Percentiles rank a stretch among this genome's conserved stretches.
Conservation (phyloP, 2,888 invertebrate species). For the Drosophila mayaguana region DNA sequence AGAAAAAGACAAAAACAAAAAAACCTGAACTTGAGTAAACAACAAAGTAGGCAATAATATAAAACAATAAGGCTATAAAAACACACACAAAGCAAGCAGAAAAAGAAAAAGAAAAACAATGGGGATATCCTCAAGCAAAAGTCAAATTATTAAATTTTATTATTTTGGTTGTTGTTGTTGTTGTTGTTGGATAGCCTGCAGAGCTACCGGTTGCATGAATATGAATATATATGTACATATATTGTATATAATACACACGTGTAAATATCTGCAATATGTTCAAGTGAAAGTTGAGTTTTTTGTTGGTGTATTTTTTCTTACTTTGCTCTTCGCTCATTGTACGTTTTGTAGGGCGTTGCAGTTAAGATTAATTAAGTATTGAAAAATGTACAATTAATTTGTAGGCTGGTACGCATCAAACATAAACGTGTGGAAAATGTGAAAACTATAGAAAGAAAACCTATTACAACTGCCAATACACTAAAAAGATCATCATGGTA, state of each 20-base stretch:
- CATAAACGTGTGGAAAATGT: slow-evolving; percentile 11
- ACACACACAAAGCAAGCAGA: slow-evolving; percentile 31
- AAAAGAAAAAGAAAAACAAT: slow-evolving; percentile 33
- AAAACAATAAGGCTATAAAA: slow-evolving; percentile 56
- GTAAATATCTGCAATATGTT: neutral
- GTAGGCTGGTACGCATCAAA: slow-evolving; percentile 49
- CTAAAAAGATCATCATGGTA: neutral
- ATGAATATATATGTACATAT: neutral
- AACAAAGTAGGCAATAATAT: slow-evolving; percentile 61
- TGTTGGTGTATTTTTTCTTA: slow-evolving; percentile 11
- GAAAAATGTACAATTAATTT: slow-evolving; percentile 41
- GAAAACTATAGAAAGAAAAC: neutral
- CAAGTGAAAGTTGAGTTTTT: slow-evolving; percentile 61
- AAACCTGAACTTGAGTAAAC: slow-evolving; percentile 37
- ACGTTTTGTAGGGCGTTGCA: slow-evolving; percentile 42
- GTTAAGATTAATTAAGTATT: slow-evolving; percentile 49
- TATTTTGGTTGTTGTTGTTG: neutral
- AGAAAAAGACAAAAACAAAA: slow-evolving; percentile 24
- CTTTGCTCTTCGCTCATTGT: slow-evolving; percentile 3
- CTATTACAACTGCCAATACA: neutral
- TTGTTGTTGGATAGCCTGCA: slow-evolving; percentile 14
- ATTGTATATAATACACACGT: neutral
- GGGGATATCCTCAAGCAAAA: slow-evolving; percentile 67
- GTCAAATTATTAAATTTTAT: slow-evolving; percentile 1
- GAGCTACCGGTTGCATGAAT: slow-evolving; percentile 57